phyloP scores from a whole-genome alignment of 2,797 vertebrate species.

The Gymnoscopelus braueri region DNA sequence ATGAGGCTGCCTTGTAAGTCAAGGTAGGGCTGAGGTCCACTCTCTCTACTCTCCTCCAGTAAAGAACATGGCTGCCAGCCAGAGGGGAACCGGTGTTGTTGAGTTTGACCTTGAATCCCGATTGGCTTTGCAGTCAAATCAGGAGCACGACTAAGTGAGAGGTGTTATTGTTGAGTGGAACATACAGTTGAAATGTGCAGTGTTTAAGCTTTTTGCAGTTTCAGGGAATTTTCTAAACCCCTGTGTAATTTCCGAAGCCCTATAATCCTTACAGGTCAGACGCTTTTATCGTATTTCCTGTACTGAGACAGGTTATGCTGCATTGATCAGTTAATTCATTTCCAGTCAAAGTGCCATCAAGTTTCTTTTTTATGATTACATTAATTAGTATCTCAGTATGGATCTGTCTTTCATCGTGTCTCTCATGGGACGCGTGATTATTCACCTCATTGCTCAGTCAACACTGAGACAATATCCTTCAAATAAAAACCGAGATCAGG shows the following conservation, averaged over 20 bases:
- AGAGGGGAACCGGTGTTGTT: conserved; percentile 37
- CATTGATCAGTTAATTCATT: neutral
- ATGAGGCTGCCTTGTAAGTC: conserved; percentile 34
- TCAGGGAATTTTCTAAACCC: neutral
- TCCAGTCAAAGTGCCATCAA: neutral
- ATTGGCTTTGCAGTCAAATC: no score
- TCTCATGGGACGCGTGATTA: neutral
- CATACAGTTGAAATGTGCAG: no score
- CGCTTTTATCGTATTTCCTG: conserved; percentile 3
- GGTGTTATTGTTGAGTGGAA: no score
- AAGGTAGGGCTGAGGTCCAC: conserved; percentile 42
- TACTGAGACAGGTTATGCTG: neutral
- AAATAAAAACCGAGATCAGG: conserved; percentile 18
- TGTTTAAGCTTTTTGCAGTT: no score
- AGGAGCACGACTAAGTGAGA: no score
- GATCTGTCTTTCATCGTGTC: neutral
- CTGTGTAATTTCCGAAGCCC: neutral
- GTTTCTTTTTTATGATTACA: neutral
- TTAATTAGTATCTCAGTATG: neutral
- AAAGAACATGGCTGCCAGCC: conserved; percentile 44
- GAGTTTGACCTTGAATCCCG: conserved; percentile 45
- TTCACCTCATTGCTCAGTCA: conserved; percentile 29
- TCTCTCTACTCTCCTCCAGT: conserved; percentile 22
- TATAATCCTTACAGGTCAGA: neutral
- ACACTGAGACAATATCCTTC: conserved; percentile 22